Conservation (phyloP, 2,888 invertebrate species). For the Heliconius ismenius region DNA sequence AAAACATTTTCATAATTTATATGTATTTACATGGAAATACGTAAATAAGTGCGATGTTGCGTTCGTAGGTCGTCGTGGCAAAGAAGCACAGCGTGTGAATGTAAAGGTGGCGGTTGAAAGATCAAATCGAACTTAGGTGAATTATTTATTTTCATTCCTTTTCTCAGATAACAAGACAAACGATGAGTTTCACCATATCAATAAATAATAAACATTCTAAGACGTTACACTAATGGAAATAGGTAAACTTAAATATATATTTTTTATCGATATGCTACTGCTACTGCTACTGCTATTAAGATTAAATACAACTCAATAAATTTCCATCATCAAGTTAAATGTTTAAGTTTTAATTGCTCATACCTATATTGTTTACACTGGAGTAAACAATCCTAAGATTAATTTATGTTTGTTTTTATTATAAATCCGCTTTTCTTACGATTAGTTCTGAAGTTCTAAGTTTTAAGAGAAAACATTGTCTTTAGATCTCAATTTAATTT, state of each 20-base stretch:
- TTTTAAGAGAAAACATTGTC: not conserved
- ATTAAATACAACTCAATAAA: not conserved
- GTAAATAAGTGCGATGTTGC: not conserved
- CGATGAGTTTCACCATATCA: too few species aligned
- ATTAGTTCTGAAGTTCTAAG: not conserved
- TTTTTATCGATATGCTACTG: too few species aligned
- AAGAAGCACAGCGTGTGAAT: too few species aligned
- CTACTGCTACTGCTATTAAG: not conserved
- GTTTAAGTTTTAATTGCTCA: not conserved
- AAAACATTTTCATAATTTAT: not conserved
- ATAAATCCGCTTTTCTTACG: not conserved
- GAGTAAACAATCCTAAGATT: not conserved
- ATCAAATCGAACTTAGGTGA: too few species aligned
- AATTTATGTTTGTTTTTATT: slow-evolving; percentile 8
- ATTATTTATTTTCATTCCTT: too few species aligned
- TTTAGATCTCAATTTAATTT: not conserved
- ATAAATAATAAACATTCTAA: too few species aligned
- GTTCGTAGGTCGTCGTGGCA: too few species aligned
- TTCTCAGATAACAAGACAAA: too few species aligned
- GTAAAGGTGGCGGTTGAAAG: too few species aligned
- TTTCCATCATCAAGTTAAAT: not conserved
- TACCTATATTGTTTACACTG: not conserved
- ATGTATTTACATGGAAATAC: too few species aligned
- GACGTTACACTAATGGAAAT: too few species aligned
- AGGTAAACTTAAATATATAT: too few species aligned